Base-by-base conservation (phyloP, 2,888 invertebrate genomes). In the Imbricaverruca yamaguchii region DNA sequence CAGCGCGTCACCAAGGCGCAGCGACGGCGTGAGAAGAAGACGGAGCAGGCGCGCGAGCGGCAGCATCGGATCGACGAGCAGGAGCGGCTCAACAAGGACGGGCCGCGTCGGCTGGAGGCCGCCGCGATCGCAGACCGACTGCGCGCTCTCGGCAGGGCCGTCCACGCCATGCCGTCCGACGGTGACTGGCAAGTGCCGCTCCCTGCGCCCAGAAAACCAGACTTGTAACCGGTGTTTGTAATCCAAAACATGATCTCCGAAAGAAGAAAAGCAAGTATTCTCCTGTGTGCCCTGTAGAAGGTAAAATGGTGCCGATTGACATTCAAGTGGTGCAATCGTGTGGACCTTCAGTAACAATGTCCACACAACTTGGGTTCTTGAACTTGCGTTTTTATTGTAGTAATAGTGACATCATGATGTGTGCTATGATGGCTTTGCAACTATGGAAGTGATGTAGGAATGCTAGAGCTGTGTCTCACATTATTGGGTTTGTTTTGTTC, bases 11-110 rank as follows among this genome's bases (percentile, higher is more conserved):
- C 82, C 15, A 81, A 82, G 55, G 84, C 84, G 15, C 83, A 83
- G 80, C 82, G 82, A 69, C 80, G 84, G 15, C 82, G 84, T 8
- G 82, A 83, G 61, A 83, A 83, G 79, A 83, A 84, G 80, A 83
- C 83, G 0, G 82, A 83, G 39, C 83, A 83, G 4, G 80, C 65
- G 39, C 81, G 82, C 9, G 82, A 83, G 67, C 65, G 84, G 9
- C 82, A 83, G 80, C 81, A 80, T 12, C 80, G 81, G 25, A 83
- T 83, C 21, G 80, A 63, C 53, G 84, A 74, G 21, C 74, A 74
- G 74, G 74, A 74, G 74, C 8, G 53, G 74, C 53, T 39, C 53
- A 74, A 74, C 55, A n/a, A 0, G 74, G 74, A 74, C 23, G 74
- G 74, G 2, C 53, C 21, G 21, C 74, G 74, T 18, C 39, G 21